Evolutionary conservation across 2,113 vertebrate genomes (phyloP).

Genomic region (Dipodomys ordii): DNA sequence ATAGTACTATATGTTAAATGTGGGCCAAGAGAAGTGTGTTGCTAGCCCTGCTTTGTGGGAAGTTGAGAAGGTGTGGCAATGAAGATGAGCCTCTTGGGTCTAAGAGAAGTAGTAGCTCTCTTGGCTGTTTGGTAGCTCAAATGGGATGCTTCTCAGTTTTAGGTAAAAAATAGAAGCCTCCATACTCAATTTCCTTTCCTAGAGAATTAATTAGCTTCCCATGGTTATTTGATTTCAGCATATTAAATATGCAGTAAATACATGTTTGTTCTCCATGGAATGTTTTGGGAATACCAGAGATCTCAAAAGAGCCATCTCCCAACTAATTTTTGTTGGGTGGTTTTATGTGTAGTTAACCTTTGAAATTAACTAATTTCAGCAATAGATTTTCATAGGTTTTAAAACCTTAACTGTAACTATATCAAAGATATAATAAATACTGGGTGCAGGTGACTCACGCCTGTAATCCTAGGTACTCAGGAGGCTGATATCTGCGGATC

Average conservation of each 20-base stretch:
- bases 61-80: not conserved
- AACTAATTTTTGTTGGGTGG: not conserved
- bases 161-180: not conserved
- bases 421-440: constrained; percentile 9
- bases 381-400: not conserved
- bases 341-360: not conserved
- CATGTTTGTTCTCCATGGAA: not conserved
- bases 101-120: not conserved
- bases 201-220: not conserved
- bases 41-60: not conserved
- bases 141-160: not conserved
- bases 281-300: not conserved
- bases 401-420: not conserved
- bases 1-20: not conserved
- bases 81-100: not conserved
- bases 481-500: too few species aligned
- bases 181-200: not conserved
- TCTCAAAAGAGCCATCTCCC: not conserved
- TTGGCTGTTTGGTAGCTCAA: accelerated
- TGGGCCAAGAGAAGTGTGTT: not conserved
- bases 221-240: not conserved
- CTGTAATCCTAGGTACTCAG: too few species aligned
- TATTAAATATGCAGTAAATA: not conserved
- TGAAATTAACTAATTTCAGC: not conserved
- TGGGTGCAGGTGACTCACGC: too few species aligned